Conservation (phyloP, 1,140 invertebrate genomes). For the Myzus persicae region DNA sequence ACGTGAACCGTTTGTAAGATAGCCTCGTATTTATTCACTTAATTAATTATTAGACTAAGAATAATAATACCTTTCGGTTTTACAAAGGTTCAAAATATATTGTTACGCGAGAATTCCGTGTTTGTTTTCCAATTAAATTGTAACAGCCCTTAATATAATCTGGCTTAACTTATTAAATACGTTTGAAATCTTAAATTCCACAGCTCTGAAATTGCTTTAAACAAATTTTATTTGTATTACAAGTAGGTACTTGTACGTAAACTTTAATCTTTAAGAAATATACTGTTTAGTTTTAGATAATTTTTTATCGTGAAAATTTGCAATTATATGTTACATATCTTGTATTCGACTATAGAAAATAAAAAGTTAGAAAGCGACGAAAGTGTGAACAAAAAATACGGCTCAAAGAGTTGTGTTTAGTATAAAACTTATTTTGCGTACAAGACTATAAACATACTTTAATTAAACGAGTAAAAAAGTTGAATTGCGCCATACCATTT, state of each 20-base stretch:
- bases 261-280: neutral
- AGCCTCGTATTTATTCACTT: neutral
- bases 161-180: neutral
- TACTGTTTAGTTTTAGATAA: neutral
- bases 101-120: neutral
- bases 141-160: neutral
- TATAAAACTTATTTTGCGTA: slow-evolving; percentile 25
- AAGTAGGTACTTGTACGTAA: neutral
- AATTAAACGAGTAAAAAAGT: slow-evolving; percentile 7
- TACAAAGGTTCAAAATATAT: neutral
- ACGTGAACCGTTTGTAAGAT: neutral
- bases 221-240: neutral
- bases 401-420: neutral
- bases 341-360: neutral
- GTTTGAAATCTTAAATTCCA: neutral
- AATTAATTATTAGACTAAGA: neutral
- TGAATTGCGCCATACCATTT: neutral
- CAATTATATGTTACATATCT: neutral
- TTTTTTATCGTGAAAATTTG: neutral
- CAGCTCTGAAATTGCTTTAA: neutral
- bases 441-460: slow-evolving; percentile 14
- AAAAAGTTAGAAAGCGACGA: neutral
- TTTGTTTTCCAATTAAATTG: neutral
- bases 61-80: neutral
- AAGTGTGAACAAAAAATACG: neutral